Base-by-base conservation (phyloP, 2,888 invertebrate genomes). In the Eurois occulta region DNA sequence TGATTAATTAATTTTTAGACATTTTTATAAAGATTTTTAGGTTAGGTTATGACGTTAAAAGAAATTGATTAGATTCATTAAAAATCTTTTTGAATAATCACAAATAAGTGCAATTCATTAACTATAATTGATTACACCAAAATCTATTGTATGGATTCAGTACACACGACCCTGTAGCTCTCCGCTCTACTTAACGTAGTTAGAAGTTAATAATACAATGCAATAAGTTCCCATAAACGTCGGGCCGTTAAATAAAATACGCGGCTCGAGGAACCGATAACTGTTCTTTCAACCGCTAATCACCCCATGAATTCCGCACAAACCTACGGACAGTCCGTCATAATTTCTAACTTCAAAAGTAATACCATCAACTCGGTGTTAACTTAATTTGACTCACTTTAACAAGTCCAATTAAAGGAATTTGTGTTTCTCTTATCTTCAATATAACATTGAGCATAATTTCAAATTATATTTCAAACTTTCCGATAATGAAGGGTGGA, bases 351-450 rank as follows among this genome's bases (percentile, higher is more conserved):
- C 96, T 96, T 93, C 94, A 93, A 96, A 96, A 96, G 96, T 96
- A 96, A 96, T 96, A 96, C 96, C 96, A 96, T 96, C 96, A 96
- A 96, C 94, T 96, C 95, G 94, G 96, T 96, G 96, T 96, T 96
- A 96, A 96, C 96, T 96, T 96, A 96, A 96, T 96, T 96, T 96
- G 96, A 96, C 96, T 96, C 96, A 96, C 96, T 96, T 96, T 96
- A 96, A 96, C 96, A 96, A 96, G 96, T 96, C 96, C 96, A 96
- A 96, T 96, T 96, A 96, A 96, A 96, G 96, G 96, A 96, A 96
- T 96, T 96, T 96, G 96, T 96, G 96, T 96, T 96, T 96, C 96
- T 96, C 96, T 96, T 96, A 96, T 96, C 96, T 96, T 96, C 96
- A 96, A 96, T 96, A 96, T 96, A 96, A 96, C 96, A 96, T 96